Conservation (phyloP, 2,113 vertebrate genomes). For the Crotalus tigris region DNA sequence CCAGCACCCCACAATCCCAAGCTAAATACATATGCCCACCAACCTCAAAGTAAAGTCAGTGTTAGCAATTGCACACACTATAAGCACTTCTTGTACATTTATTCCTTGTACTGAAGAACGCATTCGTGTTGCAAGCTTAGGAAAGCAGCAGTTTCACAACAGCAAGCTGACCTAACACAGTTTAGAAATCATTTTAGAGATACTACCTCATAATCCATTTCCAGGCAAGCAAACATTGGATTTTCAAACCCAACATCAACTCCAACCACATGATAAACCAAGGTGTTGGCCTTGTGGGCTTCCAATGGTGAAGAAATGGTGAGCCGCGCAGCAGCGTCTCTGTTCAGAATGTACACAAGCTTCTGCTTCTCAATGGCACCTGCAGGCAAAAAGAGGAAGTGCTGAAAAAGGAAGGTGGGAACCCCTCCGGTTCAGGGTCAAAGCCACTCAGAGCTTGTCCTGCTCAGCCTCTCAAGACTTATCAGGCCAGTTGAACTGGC, state of each 20-base stretch:
- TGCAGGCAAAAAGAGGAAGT: slow-evolving; percentile 42
- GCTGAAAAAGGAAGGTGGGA: neutral
- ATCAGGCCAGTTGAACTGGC: neutral
- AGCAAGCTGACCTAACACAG: neutral
- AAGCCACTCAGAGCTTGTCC: neutral
- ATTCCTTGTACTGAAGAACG: neutral
- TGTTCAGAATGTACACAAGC: slow-evolving; percentile 96
- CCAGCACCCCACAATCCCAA: neutral
- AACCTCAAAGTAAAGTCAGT: neutral
- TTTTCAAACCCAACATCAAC: slow-evolving; percentile 99
- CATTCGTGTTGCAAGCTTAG: neutral
- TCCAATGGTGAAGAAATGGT: slow-evolving; percentile 97
- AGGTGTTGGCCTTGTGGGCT: slow-evolving; percentile 96
- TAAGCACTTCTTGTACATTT: neutral
- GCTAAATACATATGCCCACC: neutral
- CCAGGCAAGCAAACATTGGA: slow-evolving; percentile 98
- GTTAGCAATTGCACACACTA: neutral
- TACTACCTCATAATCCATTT: slow-evolving; percentile 98
- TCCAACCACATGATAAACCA: slow-evolving; percentile 97
- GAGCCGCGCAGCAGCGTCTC: slow-evolving; percentile 93
- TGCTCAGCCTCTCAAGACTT: neutral
- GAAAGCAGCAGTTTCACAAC: neutral
- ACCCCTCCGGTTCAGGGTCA: no score
- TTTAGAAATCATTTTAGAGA: neutral
- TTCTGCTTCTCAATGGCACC: slow-evolving; percentile 99